Evolutionary conservation across 2,888 invertebrate genomes (phyloP).

Genomic region (Epirrhoe tristata): DNA sequence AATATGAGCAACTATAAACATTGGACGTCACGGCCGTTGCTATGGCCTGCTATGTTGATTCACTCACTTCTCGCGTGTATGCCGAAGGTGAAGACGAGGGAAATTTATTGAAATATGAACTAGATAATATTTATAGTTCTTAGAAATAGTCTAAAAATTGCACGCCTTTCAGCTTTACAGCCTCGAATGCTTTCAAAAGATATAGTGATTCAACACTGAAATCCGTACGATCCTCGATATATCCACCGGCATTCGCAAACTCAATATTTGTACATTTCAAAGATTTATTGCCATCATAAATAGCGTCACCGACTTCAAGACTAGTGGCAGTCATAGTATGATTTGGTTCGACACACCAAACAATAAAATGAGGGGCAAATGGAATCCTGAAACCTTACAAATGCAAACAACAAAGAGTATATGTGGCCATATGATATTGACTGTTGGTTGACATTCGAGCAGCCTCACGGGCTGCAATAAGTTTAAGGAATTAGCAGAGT

Average conservation of each 20-base stretch:
- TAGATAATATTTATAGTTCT: slow-evolving; percentile 78
- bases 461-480: slow-evolving; percentile 33
- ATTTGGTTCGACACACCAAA: slow-evolving; percentile 12
- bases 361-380: slow-evolving; percentile 3
- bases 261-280: slow-evolving; percentile 47
- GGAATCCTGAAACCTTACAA: slow-evolving; percentile 16
- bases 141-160: slow-evolving; percentile 75
- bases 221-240: slow-evolving; percentile 45
- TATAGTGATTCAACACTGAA: slow-evolving; percentile 41
- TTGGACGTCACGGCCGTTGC: slow-evolving; percentile 72
- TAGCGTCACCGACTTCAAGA: slow-evolving; percentile 38
- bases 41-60: slow-evolving; percentile 67
- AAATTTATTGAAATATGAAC: slow-evolving; percentile 76
- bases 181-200: slow-evolving; percentile 48
- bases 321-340: slow-evolving; percentile 1
- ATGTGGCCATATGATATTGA: slow-evolving; percentile 28
- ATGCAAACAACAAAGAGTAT: slow-evolving; percentile 24
- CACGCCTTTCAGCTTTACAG: slow-evolving; percentile 61
- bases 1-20: slow-evolving; percentile 75
- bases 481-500: slow-evolving; percentile 17
- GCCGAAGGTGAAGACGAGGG: slow-evolving; percentile 74
- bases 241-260: slow-evolving; percentile 48
- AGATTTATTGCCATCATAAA: slow-evolving; percentile 48
- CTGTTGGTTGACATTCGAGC: slow-evolving; percentile 37
- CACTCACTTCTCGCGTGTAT: slow-evolving; percentile 65